Evolutionary conservation across 2,113 vertebrate genomes (phyloP), one percentile per base, ranked within the genome.

Genomic region (Herpetotheres cachinnans): DNA sequence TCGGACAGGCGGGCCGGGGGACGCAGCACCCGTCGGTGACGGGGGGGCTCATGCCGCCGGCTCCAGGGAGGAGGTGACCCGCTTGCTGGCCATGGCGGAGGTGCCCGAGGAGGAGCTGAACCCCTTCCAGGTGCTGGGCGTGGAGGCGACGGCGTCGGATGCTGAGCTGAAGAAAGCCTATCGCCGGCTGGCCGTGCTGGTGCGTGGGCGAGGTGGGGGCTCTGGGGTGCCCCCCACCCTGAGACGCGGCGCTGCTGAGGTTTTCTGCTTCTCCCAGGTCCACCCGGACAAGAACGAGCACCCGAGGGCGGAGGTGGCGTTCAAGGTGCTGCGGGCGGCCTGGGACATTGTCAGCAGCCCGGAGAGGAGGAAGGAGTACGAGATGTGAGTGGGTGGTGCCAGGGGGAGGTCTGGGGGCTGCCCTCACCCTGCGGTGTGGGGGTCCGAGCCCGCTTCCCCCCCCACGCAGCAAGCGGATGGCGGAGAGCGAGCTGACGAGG

Each of bases 261-360:
- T 6, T 26, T 12, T 11, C 15, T 1, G 8, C 16, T 44, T 65
- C 77, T 95, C 86, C 82, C 96, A 99, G 99, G 99, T 99, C 78
- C 99, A 99, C 97, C 99, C 99, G 40, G 99, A 99, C 94, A 99
- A 99, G 97, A 99, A 99, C 95, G 98, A 98, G 95, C 99, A 99
- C 95, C 99, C 99, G 5, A 97, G 98, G 42, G 99, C 99, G 15
- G 99, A 99, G 90, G 99, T 98, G 92, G 99, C 99, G 8, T 99
- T 99, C 97, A 99, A 99, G 97, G 99, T 99, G 87, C 98, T 99
- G 91, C 97, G 98, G 76, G 99, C 99, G 9, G 99, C 99, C n/a
- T 99, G 99, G 99, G 99, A 99, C 96, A 98, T 99, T 34, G 99
- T 99, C 95, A 99, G 99, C 98, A 99, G 99, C 95, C 99, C 99